phyloP scores from a whole-genome alignment of 2,113 vertebrate genomes.

The Muntiacus muntjak region DNA sequence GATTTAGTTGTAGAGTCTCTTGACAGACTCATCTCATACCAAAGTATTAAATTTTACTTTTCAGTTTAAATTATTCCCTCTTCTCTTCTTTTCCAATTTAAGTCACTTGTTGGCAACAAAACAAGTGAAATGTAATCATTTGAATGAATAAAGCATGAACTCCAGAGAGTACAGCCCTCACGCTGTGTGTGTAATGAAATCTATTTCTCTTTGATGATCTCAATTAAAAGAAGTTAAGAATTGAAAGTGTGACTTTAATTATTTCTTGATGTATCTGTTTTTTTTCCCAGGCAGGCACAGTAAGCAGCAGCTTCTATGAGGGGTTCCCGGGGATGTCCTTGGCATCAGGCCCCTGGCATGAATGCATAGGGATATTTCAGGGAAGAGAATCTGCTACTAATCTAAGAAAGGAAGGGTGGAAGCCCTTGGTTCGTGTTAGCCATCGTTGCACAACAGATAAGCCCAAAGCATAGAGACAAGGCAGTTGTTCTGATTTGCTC shows the following conservation, averaged over 20 bases:
- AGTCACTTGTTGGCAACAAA: constrained; percentile 67
- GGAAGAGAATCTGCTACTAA: neutral
- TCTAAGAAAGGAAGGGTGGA: neutral
- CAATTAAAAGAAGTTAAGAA: constrained; percentile 74
- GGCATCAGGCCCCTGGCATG: neutral
- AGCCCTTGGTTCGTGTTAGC: neutral
- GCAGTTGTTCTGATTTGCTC: neutral
- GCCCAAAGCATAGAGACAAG: neutral
- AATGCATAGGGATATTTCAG: neutral
- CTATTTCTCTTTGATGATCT: constrained; percentile 76
- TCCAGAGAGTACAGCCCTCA: constrained; percentile 55
- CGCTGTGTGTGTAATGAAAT: constrained; percentile 73
- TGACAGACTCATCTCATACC: neutral
- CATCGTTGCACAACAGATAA: neutral
- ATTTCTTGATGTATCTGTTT: constrained; percentile 50
- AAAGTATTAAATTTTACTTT: constrained; percentile 46
- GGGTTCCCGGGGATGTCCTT: neutral
- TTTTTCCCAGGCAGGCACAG: neutral
- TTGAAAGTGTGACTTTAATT: constrained; percentile 62
- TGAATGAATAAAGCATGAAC: constrained; percentile 61
- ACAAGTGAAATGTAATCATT: constrained; percentile 47
- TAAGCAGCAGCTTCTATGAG: neutral
- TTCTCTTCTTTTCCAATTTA: constrained; percentile 43
- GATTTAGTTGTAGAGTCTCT: constrained; percentile 30
- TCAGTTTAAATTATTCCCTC: constrained; percentile 63